These are phyloP conservation scores for Acanthosoma haemorrhoidale DNA, from an alignment of 2,888 invertebrate species.

Conservation along the genomic window DNA sequence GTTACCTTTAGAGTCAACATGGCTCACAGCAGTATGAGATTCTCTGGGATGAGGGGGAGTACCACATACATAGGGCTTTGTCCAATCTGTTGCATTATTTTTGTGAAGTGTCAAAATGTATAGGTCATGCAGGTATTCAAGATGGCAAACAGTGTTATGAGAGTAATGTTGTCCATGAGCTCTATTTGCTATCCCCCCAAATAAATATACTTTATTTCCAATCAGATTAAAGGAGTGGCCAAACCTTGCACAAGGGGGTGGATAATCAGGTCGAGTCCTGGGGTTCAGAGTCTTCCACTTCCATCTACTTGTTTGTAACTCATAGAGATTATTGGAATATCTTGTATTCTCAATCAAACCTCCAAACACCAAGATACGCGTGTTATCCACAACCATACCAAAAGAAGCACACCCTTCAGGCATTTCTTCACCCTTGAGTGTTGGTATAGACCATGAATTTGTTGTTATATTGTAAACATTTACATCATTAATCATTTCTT, in stretches of 20 bases:
- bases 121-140: constrained; percentile 84
- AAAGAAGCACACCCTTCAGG: constrained; percentile 98
- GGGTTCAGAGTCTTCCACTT: constrained; percentile 94
- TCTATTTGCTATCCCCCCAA: constrained; percentile 78
- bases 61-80: constrained; percentile 81
- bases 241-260: constrained; percentile 85
- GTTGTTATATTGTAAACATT: constrained; percentile 91
- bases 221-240: constrained; percentile 96
- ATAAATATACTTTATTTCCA: constrained; percentile 85
- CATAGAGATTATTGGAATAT: constrained; percentile 95
- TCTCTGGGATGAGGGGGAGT: constrained; percentile 88
- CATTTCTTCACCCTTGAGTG: constrained; percentile 93
- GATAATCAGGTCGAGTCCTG: constrained; percentile 69
- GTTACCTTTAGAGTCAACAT: constrained; percentile 69
- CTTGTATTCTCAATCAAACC: constrained; percentile 99
- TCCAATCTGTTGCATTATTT: constrained; percentile 68
- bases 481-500: constrained; percentile 98
- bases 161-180: not conserved
- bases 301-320: constrained; percentile 91
- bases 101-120: constrained; percentile 83
- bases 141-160: not conserved
- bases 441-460: constrained; percentile 73
- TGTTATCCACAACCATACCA: constrained; percentile 95
- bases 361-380: constrained; percentile 91
- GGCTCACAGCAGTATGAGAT: constrained; percentile 91